Conservation (phyloP, 2,888 invertebrate species). For the Amphipoea oculea region DNA sequence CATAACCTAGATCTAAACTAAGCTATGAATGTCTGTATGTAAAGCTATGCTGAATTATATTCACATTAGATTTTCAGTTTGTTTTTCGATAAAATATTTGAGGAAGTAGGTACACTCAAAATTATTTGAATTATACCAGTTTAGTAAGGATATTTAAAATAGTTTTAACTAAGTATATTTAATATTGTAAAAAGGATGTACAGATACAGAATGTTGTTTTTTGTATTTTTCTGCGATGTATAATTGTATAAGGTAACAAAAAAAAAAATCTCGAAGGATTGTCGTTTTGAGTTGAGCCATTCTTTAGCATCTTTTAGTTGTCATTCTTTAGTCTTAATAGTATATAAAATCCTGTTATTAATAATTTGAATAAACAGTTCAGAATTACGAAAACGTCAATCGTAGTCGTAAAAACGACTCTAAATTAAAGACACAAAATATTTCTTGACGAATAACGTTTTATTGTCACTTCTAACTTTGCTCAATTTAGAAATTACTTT, state of each 20-base stretch:
- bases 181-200: constrained; percentile 61
- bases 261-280: constrained; percentile 27
- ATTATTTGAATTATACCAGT: constrained; percentile 41
- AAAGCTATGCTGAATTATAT: constrained; percentile 43
- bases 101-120: constrained; percentile 34
- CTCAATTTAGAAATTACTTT: constrained; percentile 86
- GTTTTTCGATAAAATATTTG: constrained; percentile 50
- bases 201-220: constrained; percentile 58
- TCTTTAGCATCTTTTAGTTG: constrained; percentile 31
- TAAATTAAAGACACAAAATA: constrained; percentile 53
- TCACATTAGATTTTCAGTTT: constrained; percentile 16
- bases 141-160: constrained; percentile 49
- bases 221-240: constrained; percentile 56
- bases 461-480: constrained; percentile 85
- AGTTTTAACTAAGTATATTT: constrained; percentile 60
- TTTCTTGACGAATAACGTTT: constrained; percentile 84
- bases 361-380: constrained; percentile 34
- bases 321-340: constrained; percentile 39
- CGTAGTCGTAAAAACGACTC: constrained; percentile 59
- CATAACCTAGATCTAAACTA: constrained; percentile 6
- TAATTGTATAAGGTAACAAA: constrained; percentile 39
- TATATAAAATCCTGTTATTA: constrained; percentile 49
- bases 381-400: constrained; percentile 54
- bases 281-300: constrained; percentile 37
- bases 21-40: constrained; percentile 28